Evolutionary conservation across 2,888 invertebrate species (phyloP).

Genomic region (Himalopsyche japonica): DNA sequence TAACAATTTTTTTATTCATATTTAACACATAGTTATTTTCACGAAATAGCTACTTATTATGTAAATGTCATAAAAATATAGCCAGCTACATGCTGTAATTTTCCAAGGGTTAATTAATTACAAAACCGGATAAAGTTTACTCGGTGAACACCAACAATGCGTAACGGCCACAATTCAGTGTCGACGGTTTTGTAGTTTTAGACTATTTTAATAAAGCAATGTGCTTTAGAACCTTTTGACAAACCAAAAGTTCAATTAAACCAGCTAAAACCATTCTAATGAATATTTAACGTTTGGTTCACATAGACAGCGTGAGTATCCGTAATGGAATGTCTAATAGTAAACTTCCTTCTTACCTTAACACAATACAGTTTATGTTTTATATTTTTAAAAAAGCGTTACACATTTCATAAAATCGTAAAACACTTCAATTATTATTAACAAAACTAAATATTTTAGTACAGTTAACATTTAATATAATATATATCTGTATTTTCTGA

Average conservation of each 20-base stretch:
- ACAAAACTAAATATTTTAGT: too few species aligned
- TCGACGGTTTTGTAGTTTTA: slow-evolving; percentile 1
- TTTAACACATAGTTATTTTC: background rate
- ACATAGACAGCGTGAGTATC: background rate
- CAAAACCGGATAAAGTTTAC: background rate
- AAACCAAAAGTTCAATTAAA: slow-evolving; percentile 14
- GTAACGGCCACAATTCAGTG: background rate
- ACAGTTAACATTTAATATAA: too few species aligned
- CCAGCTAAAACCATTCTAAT: slow-evolving; percentile 3
- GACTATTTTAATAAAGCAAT: slow-evolving; percentile 1
- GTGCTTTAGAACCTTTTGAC: slow-evolving; percentile 1
- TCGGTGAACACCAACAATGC: background rate
- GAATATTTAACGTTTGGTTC: slow-evolving; percentile 3
- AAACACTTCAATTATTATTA: too few species aligned
- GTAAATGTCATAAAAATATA: background rate
- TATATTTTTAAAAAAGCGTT: too few species aligned
- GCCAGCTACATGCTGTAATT: background rate
- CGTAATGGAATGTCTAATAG: background rate
- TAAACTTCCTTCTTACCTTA: too few species aligned
- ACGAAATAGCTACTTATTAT: background rate
- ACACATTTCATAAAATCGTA: too few species aligned
- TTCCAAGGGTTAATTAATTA: background rate
- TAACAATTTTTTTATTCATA: too few species aligned
- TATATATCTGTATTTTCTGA: too few species aligned
- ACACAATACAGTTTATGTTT: too few species aligned